Percentiles rank a stretch among this genome's conserved stretches.
These are phyloP conservation scores for Nomada lathburiana DNA, from an alignment of 2,888 invertebrate genomes.

Conservation along the genomic window DNA sequence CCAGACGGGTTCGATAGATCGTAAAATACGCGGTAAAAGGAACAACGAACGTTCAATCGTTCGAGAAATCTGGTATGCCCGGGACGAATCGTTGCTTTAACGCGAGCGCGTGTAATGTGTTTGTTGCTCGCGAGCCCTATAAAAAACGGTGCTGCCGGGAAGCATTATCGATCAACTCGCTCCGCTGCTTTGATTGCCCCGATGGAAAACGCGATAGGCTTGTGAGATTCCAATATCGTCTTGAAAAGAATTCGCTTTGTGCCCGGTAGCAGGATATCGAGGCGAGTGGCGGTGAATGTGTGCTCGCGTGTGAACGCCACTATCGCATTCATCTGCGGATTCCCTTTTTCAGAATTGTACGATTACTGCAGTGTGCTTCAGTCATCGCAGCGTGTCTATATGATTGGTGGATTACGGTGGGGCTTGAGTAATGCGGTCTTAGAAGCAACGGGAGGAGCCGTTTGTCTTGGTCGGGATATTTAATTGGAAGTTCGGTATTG, in stretches of 20 bases:
- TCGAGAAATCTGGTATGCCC: not conserved
- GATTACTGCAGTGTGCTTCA: not conserved
- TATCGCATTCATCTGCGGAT: conserved; percentile 3
- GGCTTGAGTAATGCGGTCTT: too few species aligned
- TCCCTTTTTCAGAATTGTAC: not conserved
- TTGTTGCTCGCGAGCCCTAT: conserved; percentile 18
- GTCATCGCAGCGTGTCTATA: not conserved
- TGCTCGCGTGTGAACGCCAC: conserved; percentile 24
- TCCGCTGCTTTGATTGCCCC: conserved; percentile 29
- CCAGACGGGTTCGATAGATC: too few species aligned
- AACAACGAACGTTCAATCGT: not conserved
- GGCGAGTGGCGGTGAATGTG: conserved; percentile 23
- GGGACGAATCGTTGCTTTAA: conserved; percentile 3
- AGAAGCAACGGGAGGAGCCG: too few species aligned
- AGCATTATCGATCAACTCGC: conserved; percentile 44
- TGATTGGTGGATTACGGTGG: not conserved
- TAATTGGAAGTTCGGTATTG: too few species aligned
- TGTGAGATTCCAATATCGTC: conserved; percentile 54
- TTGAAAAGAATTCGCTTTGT: conserved; percentile 51
- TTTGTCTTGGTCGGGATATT: not conserved
- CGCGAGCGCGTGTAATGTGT: conserved; percentile 9
- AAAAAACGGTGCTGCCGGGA: conserved; percentile 5
- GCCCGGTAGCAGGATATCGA: conserved; percentile 10
- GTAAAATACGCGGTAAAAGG: not conserved
- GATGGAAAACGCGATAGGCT: conserved; percentile 31